These are phyloP conservation scores for Brachystomella parvula DNA, from an alignment of 1,140 invertebrate genomes.

Conservation along the genomic window DNA sequence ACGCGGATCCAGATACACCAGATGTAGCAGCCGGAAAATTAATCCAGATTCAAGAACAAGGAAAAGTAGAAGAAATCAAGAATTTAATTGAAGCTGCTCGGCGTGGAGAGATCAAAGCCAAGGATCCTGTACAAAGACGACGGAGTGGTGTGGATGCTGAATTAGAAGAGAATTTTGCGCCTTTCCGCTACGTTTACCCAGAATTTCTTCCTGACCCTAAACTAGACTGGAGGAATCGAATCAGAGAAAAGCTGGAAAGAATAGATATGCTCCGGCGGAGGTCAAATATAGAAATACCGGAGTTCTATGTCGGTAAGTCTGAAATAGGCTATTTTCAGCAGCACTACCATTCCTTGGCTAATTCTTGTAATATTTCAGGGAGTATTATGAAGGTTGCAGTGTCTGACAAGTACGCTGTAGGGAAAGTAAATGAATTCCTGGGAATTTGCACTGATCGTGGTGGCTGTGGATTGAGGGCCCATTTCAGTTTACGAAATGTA, in stretches of 20 bases:
- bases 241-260: conserved; percentile 82
- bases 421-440: conserved; percentile 81
- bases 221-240: conserved; percentile 61
- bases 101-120: not conserved
- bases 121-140: not conserved
- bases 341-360: too few relatives aligned
- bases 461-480: conserved; percentile 67
- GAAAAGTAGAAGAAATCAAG: not conserved
- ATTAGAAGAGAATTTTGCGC: conserved; percentile 31
- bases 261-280: conserved; percentile 85
- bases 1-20: not conserved
- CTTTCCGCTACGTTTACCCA: conserved; percentile 71
- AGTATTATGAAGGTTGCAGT: conserved; percentile 85
- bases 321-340: not conserved
- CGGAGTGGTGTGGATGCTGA: conserved; percentile 8
- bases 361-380: conserved; percentile 51
- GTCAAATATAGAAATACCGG: conserved; percentile 76
- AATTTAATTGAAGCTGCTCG: not conserved
- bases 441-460: conserved; percentile 88
- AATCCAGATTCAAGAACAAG: conserved; percentile 1
- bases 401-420: conserved; percentile 75
- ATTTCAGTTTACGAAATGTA: conserved; percentile 84
- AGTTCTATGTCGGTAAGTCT: conserved; percentile 88
- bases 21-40: not conserved
- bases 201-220: conserved; percentile 90